These are phyloP conservation scores for Drosophila orena DNA, from an alignment of 1,140 invertebrate genomes.

Conservation along the genomic window DNA sequence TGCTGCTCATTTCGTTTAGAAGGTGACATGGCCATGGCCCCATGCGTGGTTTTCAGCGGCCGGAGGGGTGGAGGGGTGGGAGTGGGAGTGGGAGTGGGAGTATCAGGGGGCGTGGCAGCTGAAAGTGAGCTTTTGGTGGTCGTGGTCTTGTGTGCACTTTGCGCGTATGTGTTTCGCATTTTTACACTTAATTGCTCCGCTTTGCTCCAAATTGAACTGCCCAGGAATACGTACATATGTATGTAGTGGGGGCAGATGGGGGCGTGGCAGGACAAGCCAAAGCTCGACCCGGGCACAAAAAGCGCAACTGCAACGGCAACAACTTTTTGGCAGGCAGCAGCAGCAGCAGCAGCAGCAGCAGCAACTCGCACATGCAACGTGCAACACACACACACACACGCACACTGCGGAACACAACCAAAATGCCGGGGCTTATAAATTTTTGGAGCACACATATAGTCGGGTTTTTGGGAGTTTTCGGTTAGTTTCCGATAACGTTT, in stretches of 20 bases:
- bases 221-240: constrained; percentile 16
- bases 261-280: constrained; percentile 16
- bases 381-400: constrained; percentile 11
- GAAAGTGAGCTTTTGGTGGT: constrained; percentile 23
- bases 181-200: constrained; percentile 81
- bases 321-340: constrained; percentile 52
- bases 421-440: constrained; percentile 61
- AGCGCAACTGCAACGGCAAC: constrained; percentile 72
- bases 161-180: constrained; percentile 81
- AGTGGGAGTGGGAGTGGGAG: background rate
- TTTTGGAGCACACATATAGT: constrained; percentile 41
- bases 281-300: constrained; percentile 46
- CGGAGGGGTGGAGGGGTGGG: background rate
- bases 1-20: constrained; percentile 82
- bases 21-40: constrained; percentile 73
- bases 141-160: constrained; percentile 68
- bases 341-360: background rate
- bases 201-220: constrained; percentile 76
- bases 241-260: background rate
- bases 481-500: constrained; percentile 80
- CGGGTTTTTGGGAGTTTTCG: constrained; percentile 67
- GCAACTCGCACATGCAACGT: background rate
- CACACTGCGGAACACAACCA: constrained; percentile 7
- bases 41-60: constrained; percentile 51
- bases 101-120: constrained; percentile 22